Percentiles rank a stretch among this genome's conserved stretches.
These are phyloP conservation scores for Poecilia gillii DNA, from an alignment of 2,797 vertebrate species.

Conservation along the genomic window DNA sequence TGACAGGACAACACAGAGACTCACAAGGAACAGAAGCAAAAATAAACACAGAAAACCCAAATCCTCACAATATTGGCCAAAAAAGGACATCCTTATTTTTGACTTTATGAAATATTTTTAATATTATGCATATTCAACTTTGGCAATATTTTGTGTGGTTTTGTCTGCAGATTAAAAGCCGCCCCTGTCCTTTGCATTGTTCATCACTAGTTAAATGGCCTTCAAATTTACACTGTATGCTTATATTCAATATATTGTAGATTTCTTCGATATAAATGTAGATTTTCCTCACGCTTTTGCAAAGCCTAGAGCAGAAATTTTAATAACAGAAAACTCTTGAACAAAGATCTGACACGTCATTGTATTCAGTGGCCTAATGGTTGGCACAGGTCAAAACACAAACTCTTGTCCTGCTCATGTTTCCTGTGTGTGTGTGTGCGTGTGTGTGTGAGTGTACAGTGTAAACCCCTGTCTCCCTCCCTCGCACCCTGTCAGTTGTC, in stretches of 20 bases:
- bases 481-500: conserved; percentile 33
- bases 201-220: background rate
- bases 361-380: background rate
- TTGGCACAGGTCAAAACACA: conserved; percentile 3
- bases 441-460: background rate
- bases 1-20: too few species aligned
- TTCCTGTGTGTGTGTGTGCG: conserved; percentile 1
- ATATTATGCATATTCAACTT: background rate
- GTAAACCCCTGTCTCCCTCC: conserved; percentile 13
- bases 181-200: background rate
- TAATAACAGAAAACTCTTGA: background rate
- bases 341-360: background rate
- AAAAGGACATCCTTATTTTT: background rate
- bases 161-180: background rate
- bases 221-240: background rate
- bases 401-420: background rate
- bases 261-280: background rate
- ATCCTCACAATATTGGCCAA: too few species aligned
- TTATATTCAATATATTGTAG: background rate
- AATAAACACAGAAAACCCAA: too few species aligned
- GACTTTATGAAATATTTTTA: background rate
- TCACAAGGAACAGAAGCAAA: too few species aligned
- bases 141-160: background rate
- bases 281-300: background rate
- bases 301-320: background rate